Evolutionary conservation across 2,888 invertebrate species (phyloP), one percentile per base, ranked within the genome.

Genomic region (Parochlus steinenii): DNA sequence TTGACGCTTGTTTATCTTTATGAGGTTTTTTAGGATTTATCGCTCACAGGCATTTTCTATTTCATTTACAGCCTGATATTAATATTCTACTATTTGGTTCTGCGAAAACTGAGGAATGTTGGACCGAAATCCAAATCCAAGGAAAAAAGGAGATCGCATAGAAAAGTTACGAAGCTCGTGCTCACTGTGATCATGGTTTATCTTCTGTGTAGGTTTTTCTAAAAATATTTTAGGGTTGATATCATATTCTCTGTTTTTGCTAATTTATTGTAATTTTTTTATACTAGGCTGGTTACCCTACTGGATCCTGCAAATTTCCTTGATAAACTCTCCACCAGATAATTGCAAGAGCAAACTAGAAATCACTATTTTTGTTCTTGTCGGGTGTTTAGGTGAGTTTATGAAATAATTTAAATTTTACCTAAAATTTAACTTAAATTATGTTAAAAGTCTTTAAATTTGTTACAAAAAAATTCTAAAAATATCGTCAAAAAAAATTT

Each of bases 151-250:
- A 71, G 80, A 14, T 82, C 85, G 0, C 85, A 86, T 54, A 67
- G 85, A 35, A 89, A 87, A 55, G 90, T 89, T 5, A 90, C 90
- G 10, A 83, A 82, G 49, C 59, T 90, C 46, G 90, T 90, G 16
- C 61, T 90, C 41, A 89, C 87, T 6, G 90, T 90, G 25, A 86
- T 90, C 45, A 80, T 86, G 1, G 87, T 89, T 18, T 90, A 90
- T 59, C 77, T 89, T 4, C 62, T 35, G 3, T 35, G 35, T 28
- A 29, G 35, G 35, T 29, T 17, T 10, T 30, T 30, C 7, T 35
- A n/a, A n/a, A n/a, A n/a, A n/a, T n/a, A n/a, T n/a, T 8, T 8
- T 22, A 6, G 22, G 10, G 5, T n/a, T 26, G 11, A n/a, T n/a
- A 26, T 6, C 11, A n/a, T n/a, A 6, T 26, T 6, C 8, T n/a